A percentile compares a stretch with the other conserved stretches of the same genome.
Conservation (phyloP, 2,797 vertebrate species). For the Diglossa cyanea region DNA sequence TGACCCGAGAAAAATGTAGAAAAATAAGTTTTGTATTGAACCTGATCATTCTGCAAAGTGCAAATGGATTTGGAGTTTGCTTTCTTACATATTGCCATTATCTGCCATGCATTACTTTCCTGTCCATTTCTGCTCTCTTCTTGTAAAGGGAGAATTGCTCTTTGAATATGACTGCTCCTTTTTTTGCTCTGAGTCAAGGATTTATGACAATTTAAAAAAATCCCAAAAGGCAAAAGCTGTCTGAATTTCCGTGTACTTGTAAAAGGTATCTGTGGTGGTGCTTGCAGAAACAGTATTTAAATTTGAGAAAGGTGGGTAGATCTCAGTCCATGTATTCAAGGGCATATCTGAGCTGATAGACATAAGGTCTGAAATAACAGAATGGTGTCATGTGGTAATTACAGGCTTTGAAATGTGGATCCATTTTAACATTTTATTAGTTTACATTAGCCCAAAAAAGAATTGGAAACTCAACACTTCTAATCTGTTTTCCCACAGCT, state of each 20-base stretch:
- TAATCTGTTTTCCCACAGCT: slow-evolving; percentile 62
- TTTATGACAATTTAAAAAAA: background rate
- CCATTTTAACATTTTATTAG: slow-evolving; percentile 53
- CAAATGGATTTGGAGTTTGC: background rate
- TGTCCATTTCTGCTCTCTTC: background rate
- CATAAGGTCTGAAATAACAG: slow-evolving; percentile 56
- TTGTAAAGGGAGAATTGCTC: background rate
- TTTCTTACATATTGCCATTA: background rate
- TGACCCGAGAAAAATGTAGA: background rate
- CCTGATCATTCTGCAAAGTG: background rate
- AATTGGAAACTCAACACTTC: slow-evolving; percentile 60
- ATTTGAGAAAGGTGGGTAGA: background rate
- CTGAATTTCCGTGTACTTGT: background rate
- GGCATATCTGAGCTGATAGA: background rate
- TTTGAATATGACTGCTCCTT: background rate
- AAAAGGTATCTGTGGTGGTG: background rate
- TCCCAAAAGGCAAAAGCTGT: background rate
- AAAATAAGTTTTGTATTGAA: background rate
- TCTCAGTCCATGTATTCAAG: background rate
- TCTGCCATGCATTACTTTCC: background rate
- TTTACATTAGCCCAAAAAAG: slow-evolving; percentile 61
- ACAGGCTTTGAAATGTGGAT: slow-evolving; percentile 56
- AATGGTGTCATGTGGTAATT: slow-evolving; percentile 63
- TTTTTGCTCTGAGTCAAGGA: background rate
- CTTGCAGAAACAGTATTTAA: slow-evolving; percentile 6